Percentiles rank a stretch among this genome's conserved stretches.
Conservation (phyloP, 2,888 invertebrate species). For the Harpalus rubripes region DNA sequence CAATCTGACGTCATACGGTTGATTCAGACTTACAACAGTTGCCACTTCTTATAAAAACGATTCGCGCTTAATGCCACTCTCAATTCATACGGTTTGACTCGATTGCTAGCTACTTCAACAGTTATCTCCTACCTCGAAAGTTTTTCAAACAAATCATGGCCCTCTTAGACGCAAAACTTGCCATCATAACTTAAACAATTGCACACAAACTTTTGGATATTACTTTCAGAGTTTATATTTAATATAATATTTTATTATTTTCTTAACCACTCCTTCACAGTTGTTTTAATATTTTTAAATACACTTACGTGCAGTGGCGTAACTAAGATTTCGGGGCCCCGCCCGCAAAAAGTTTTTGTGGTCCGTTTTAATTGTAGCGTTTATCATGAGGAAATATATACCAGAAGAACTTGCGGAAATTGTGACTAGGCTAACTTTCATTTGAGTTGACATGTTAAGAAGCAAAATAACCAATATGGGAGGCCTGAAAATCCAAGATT, state of each 20-base stretch:
- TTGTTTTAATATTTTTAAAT: too few relatives aligned
- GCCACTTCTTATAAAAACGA: neutral
- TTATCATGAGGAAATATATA: too few relatives aligned
- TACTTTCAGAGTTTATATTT: neutral
- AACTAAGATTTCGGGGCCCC: too few relatives aligned
- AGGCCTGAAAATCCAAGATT: too few relatives aligned
- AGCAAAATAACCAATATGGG: too few relatives aligned
- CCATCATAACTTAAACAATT: neutral
- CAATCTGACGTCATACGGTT: slow-evolving; percentile 42
- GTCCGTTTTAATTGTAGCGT: too few relatives aligned
- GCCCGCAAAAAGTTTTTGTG: too few relatives aligned
- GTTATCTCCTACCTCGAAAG: neutral
- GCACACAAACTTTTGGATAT: neutral
- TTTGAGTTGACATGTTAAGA: too few relatives aligned
- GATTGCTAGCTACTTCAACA: neutral
- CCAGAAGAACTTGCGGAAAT: too few relatives aligned
- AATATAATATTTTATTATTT: neutral
- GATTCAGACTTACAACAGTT: slow-evolving; percentile 14
- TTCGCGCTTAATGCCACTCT: neutral
- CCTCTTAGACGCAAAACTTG: neutral
- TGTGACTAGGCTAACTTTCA: too few relatives aligned
- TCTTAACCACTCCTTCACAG: neutral
- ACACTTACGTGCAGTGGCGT: too few relatives aligned
- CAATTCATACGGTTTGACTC: neutral
- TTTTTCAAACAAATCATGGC: neutral